Evolutionary conservation across 37 sponge, comb jelly and placozoan genomes (phyloP).

Genomic region (Geodia barretti): DNA sequence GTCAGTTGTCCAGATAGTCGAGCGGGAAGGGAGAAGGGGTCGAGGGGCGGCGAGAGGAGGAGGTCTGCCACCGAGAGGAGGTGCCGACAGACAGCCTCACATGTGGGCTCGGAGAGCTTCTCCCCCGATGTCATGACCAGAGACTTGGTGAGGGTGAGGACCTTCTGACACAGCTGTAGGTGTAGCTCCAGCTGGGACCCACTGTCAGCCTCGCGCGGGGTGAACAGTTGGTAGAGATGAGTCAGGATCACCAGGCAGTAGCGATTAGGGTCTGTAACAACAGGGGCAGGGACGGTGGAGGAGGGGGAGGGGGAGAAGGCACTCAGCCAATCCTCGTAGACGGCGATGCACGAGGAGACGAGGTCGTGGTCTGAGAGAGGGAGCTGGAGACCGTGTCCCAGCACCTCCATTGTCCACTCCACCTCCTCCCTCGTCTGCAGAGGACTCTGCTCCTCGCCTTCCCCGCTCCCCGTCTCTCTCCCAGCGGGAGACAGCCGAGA

Average conservation of each 20-base stretch:
- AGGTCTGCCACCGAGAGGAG: conserved; percentile 57
- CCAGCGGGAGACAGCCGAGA: too few relatives aligned
- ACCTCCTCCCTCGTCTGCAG: conserved; percentile 58
- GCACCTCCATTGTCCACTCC: conserved; percentile 81
- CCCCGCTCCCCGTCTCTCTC: background rate
- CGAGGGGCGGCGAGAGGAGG: conserved; percentile 62
- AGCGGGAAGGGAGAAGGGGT: conserved; percentile 47
- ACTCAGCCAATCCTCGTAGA: conserved; percentile 77
- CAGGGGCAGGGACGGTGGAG: conserved; percentile 51
- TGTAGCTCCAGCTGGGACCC: conserved; percentile 36
- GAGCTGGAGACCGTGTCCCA: conserved; percentile 75
- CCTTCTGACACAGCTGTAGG: conserved; percentile 47
- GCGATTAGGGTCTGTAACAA: conserved; percentile 47
- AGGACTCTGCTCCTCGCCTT: background rate
- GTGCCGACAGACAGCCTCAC: conserved; percentile 42
- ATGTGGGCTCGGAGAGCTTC: conserved; percentile 47
- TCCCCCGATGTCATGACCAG: conserved; percentile 1
- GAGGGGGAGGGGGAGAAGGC: conserved; percentile 31
- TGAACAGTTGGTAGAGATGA: conserved; percentile 59
- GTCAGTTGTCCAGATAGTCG: conserved; percentile 50
- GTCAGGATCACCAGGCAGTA: conserved; percentile 59
- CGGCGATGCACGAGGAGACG: conserved; percentile 50
- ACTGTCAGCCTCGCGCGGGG: conserved; percentile 4
- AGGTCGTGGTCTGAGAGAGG: conserved; percentile 62
- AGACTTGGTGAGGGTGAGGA: conserved; percentile 42